These are phyloP conservation scores for Aleiodes testaceus DNA, from an alignment of 2,888 invertebrate species.

Conservation along the genomic window DNA sequence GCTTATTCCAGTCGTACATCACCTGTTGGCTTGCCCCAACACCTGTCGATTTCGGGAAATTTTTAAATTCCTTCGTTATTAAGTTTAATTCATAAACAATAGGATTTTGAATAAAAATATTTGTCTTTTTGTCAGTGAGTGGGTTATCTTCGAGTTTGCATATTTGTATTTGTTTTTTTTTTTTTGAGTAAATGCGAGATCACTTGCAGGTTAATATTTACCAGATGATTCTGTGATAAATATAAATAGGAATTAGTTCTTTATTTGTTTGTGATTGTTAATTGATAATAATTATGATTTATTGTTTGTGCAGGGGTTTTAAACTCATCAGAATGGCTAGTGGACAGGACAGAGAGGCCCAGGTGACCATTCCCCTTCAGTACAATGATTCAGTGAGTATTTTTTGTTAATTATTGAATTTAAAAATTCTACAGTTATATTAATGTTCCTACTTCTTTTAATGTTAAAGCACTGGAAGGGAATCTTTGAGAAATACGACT, in stretches of 20 bases:
- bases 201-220: neutral
- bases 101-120: neutral
- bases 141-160: too few relatives aligned
- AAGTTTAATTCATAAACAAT: neutral
- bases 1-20: constrained; percentile 18
- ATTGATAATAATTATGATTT: constrained; percentile 4
- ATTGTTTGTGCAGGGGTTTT: constrained; percentile 61
- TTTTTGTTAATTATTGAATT: constrained; percentile 35
- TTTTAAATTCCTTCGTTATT: neutral
- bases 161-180: too few relatives aligned
- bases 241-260: neutral
- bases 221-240: neutral
- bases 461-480: constrained; percentile 68
- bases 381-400: constrained; percentile 67
- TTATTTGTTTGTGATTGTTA: neutral
- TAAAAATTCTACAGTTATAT: too few relatives aligned
- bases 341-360: constrained; percentile 65
- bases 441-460: constrained; percentile 51
- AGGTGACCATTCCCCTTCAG: constrained; percentile 68
- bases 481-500: constrained; percentile 78
- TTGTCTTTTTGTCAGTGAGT: too few relatives aligned
- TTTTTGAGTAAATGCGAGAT: too few relatives aligned
- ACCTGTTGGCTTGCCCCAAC: constrained; percentile 35
- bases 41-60: constrained; percentile 19
- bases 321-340: constrained; percentile 68